Base-by-base conservation (phyloP, 2,113 vertebrate species). In the Capricornis sumatraensis region DNA sequence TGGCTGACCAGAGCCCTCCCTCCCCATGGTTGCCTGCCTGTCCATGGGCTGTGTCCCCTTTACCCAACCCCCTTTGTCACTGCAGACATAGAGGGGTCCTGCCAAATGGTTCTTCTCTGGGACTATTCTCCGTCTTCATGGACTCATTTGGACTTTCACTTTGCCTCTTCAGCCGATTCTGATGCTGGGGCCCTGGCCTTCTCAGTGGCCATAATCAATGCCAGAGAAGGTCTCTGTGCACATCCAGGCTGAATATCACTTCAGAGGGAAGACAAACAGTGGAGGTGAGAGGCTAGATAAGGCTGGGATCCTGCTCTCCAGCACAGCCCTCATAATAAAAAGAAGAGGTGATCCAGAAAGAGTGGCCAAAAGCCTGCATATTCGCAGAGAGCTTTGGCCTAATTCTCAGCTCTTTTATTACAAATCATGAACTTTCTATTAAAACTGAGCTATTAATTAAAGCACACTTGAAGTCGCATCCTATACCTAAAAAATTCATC, bases 51-150 rank as follows among this genome's bases (percentile, higher is more conserved):
- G 17, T 14, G 6, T 12, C 27, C 30, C 23, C 36, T 58, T 43
- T 60, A 0, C n/a, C 15, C 7, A 9, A 15, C 43, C 30, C 15
- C 13, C 12, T 13, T 36, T n/a, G 30, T 36, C 16, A 0, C 53
- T 40, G 7, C 23, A 40, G 14, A 23, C 14, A 53, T 5, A n/a
- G 43, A 87, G 81, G 52, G n/a, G 27, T 30, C 36, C 78, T 16
- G 43, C 43, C 21, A 28, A 60, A 55, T 2, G 27, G 19, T 67
- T 88, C 74, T 50, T 78, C 50, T 55, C 33, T 4, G 60, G 16
- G 12, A 15, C 30, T 27, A 1, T 16, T 94, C 36, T 87, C 15
- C 0, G 5, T 62, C 25, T 6, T 87, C 27, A 25, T 28, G 71
- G 25, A 47, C 3, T 12, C 47, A 79, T 57, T 84, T 78, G 27